A percentile compares a stretch with the other conserved stretches of the same genome.
Conservation (phyloP, 2,797 vertebrate genomes). For the Gastrophryne carolinensis region DNA sequence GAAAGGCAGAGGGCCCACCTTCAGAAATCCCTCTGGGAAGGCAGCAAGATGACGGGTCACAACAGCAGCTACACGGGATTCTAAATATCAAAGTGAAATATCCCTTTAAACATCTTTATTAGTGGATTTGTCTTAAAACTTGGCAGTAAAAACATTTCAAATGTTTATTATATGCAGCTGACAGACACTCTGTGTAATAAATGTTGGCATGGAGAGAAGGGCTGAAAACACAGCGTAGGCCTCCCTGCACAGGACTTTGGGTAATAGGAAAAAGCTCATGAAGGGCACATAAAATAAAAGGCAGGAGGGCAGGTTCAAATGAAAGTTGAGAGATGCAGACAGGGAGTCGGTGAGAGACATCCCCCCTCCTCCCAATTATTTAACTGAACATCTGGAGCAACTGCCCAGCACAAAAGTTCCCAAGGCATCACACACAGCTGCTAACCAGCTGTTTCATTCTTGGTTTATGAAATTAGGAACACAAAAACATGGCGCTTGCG, state of each 20-base stretch:
- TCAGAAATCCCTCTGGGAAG: no score
- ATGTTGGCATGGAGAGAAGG: background rate
- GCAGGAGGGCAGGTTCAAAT: conserved; percentile 55
- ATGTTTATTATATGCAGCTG: no score
- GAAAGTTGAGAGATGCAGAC: conserved; percentile 44
- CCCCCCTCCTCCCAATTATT: conserved; percentile 45
- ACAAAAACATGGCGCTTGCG: conserved; percentile 3
- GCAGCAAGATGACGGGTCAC: no score
- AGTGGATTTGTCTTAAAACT: no score
- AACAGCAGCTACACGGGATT: no score
- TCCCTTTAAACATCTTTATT: no score
- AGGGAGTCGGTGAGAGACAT: conserved; percentile 8
- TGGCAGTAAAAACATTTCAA: no score
- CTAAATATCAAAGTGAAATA: background rate
- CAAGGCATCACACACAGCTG: conserved; percentile 62
- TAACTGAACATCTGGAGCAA: conserved; percentile 45
- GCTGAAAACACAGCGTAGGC: background rate
- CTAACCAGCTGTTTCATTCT: conserved; percentile 57
- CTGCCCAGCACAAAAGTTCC: conserved; percentile 51
- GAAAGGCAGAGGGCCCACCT: no score
- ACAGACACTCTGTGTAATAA: background rate
- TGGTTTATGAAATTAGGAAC: conserved; percentile 23
- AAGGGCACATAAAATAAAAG: conserved; percentile 55
- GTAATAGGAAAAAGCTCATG: conserved; percentile 55
- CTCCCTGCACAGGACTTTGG: conserved; percentile 10